Conservation (phyloP, 2,888 invertebrate species). For the Chrysodeixis includens region DNA sequence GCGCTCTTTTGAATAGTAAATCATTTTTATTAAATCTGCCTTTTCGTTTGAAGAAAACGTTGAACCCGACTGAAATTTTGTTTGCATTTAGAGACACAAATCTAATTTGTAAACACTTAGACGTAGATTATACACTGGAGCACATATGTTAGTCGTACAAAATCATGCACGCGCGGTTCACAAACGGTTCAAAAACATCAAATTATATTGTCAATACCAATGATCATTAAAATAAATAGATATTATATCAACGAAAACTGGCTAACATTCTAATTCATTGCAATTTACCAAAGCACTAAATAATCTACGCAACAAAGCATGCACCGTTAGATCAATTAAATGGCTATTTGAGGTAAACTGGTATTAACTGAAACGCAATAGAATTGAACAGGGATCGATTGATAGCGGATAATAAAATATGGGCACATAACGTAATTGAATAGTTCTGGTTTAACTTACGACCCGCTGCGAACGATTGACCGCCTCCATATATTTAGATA, state of each 20-base stretch:
- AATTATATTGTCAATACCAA: too few species aligned
- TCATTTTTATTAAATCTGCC: background rate
- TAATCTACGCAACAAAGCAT: constrained; percentile 8
- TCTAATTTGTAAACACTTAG: background rate
- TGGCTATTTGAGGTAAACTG: constrained; percentile 37
- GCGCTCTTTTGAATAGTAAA: constrained; percentile 1
- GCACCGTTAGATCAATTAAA: constrained; percentile 20
- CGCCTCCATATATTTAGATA: constrained; percentile 43
- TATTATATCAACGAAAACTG: too few species aligned
- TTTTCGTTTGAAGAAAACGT: constrained; percentile 4
- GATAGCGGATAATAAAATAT: constrained; percentile 56
- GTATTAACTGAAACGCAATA: constrained; percentile 38
- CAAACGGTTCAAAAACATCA: too few species aligned
- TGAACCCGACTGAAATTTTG: background rate
- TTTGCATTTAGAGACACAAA: background rate
- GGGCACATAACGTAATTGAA: constrained; percentile 29
- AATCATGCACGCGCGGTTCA: too few species aligned
- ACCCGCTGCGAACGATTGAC: constrained; percentile 44
- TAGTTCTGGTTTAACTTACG: constrained; percentile 31
- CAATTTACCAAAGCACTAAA: background rate
- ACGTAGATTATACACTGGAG: background rate
- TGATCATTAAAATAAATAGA: too few species aligned
- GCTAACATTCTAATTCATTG: too few species aligned
- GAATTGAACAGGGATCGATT: constrained; percentile 46
- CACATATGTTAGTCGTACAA: background rate